Base-by-base conservation (phyloP, 2,888 invertebrate genomes). In the Xestia rhomboidea region DNA sequence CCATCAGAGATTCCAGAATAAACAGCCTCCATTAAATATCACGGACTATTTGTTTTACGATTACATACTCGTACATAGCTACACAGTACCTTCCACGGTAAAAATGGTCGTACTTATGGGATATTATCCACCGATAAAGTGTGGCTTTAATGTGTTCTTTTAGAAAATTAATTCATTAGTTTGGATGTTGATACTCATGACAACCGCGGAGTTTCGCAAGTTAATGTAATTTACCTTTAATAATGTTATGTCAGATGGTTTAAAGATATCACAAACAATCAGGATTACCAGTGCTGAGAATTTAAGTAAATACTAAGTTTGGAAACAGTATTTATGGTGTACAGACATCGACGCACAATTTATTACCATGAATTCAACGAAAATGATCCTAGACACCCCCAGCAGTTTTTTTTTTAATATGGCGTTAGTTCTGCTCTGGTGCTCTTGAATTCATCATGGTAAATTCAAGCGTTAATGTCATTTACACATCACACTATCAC, bases 11-110 rank as follows among this genome's bases (percentile, higher is more conserved):
- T 64, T 76, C 57, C 64, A 64, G 54, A 82, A 81, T 85, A 85
- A 85, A 85, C 66, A 67, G 69, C 73, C 27, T 60, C 82, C 77
- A 83, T 85, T 81, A 78, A 76, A 83, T 81, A 79, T 79, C 76
- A 81, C 67, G 82, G 73, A 62, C 80, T 82, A 77, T 85, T 88
- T 78, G 71, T 82, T 87, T 81, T 62, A 82, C 81, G 86, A 86
- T 78, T 71, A 73, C 72, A 44, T 64, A 71, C 49, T 34, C 34
- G 34, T 34, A 34, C 6, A 73, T 73, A 69, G 30, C 49, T 15
- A 57, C 10, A 15, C 38, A 18, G 21, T 46, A 18, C 24, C 51
- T 18, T 66, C 46, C 34, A 51, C 66, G 54, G 68, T 83, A 84
- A 84, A 85, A 84, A 70, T 51, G 30, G 24, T 41, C 41, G 18